Conservation (phyloP, 2,113 vertebrate species). For the Seriola dumerili region DNA sequence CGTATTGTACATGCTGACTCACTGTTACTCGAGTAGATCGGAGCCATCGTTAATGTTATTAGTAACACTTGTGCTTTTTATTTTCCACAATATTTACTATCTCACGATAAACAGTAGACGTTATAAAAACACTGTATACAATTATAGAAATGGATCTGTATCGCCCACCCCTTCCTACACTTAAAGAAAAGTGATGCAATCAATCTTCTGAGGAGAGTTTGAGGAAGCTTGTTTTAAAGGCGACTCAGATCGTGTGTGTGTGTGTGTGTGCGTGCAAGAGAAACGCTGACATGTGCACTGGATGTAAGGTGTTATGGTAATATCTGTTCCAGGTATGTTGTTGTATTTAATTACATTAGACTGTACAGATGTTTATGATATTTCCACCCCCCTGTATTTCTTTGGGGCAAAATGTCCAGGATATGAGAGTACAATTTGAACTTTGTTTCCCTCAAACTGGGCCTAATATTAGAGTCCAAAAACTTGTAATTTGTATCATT, state of each 20-base stretch:
- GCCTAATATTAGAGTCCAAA: neutral
- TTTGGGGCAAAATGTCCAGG: neutral
- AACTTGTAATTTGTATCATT: slow-evolving; percentile 5
- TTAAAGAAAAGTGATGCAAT: neutral
- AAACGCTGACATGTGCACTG: neutral
- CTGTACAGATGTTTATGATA: slow-evolving; percentile 20
- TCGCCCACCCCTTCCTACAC: neutral
- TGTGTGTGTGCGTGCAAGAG: neutral
- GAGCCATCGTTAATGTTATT: neutral
- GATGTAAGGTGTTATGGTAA: neutral
- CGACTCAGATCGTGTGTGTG: neutral
- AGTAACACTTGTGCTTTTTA: neutral
- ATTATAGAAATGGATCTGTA: neutral
- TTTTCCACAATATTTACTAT: slow-evolving; percentile 1
- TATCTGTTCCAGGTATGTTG: neutral
- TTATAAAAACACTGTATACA: no score
- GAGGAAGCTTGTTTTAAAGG: neutral
- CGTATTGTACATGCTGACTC: no score
- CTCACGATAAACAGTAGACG: no score
- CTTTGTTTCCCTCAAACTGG: neutral
- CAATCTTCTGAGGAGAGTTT: neutral
- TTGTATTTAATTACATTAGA: slow-evolving; percentile 5
- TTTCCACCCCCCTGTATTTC: accelerated
- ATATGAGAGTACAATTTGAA: neutral
- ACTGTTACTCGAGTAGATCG: no score